phyloP scores from a whole-genome alignment of 2,888 invertebrate genomes.

The Pristionchus japonicus region DNA sequence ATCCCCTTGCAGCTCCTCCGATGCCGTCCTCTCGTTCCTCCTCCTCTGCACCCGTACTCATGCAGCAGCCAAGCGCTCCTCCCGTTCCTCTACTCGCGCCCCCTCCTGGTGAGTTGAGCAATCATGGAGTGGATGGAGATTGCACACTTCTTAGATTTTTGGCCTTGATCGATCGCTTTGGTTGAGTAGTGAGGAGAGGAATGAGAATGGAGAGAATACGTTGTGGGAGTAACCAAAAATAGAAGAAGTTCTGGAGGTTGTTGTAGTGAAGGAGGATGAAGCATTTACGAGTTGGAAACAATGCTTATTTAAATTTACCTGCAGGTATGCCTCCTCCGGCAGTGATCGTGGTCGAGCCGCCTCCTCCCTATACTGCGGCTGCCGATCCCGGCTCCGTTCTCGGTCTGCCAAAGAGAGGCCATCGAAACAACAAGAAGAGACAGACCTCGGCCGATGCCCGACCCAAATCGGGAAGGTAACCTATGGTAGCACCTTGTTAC shows the following conservation, averaged over 20 bases:
- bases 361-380: slow-evolving; percentile 63
- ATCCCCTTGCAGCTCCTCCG: not conserved
- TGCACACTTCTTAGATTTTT: not conserved
- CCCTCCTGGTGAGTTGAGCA: not conserved
- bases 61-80: slow-evolving; percentile 25
- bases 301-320: too few species aligned
- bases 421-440: slow-evolving; percentile 62
- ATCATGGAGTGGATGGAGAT: not conserved
- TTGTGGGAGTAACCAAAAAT: too few species aligned
- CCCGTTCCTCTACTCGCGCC: slow-evolving; percentile 39
- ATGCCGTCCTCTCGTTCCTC: not conserved
- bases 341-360: slow-evolving; percentile 66
- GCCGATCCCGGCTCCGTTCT: slow-evolving; percentile 60
- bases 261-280: too few species aligned
- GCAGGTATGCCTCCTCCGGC: slow-evolving; percentile 52
- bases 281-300: too few species aligned
- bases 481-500: not conserved
- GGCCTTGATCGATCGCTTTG: too few species aligned
- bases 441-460: slow-evolving; percentile 59
- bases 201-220: too few species aligned
- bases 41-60: not conserved
- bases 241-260: too few species aligned
- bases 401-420: slow-evolving; percentile 64
- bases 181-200: too few species aligned
- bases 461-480: slow-evolving; percentile 37